A percentile compares a stretch with the other conserved stretches of the same genome.
Evolutionary conservation across 2,797 vertebrate species (phyloP).

Genomic region (Cossypha heuglini): DNA sequence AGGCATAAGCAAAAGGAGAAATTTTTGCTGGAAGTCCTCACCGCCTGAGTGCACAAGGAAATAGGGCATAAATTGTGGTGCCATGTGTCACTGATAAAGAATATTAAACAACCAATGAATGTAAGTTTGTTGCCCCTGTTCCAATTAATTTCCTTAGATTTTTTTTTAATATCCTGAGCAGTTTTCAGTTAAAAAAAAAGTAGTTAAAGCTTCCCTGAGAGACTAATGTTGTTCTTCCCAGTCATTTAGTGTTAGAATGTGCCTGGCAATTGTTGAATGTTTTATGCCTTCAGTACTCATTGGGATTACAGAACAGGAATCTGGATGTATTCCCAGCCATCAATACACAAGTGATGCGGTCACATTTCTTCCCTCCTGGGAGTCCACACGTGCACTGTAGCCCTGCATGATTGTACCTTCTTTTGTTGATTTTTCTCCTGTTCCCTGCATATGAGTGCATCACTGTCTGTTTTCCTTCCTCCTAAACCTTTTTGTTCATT

Average conservation of each 20-base stretch:
- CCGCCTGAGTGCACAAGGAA: neutral
- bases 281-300: neutral
- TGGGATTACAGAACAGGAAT: neutral
- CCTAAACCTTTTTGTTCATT: neutral
- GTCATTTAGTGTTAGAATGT: neutral
- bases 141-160: neutral
- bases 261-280: neutral
- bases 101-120: neutral
- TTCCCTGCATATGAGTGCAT: neutral
- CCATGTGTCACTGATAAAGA: neutral
- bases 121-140: neutral
- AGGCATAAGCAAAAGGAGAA: neutral
- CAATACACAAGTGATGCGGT: neutral
- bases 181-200: neutral
- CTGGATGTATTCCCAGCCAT: neutral
- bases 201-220: neutral
- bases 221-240: neutral
- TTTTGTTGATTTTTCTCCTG: neutral
- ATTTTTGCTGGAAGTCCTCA: neutral
- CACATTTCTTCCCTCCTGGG: neutral
- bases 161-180: neutral
- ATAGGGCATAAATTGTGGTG: neutral
- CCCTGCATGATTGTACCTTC: neutral
- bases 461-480: neutral
- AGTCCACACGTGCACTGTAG: fast-evolving